A percentile compares a stretch with the other conserved stretches of the same genome.
Conservation (phyloP, 2,113 vertebrate species). For the Gallinago jamesoni region DNA sequence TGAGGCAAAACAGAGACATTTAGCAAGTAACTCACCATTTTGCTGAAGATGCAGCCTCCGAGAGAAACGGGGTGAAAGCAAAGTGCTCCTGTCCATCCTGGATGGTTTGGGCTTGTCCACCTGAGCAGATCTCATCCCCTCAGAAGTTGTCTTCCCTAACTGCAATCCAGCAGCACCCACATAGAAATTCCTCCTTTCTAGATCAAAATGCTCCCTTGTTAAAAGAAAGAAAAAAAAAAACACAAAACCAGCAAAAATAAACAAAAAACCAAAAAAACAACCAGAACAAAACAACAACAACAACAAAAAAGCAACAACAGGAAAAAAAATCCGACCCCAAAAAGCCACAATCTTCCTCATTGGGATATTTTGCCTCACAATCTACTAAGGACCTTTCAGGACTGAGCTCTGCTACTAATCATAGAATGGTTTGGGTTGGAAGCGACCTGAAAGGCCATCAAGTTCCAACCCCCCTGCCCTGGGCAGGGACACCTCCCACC, state of each 20-base stretch:
- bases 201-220: not conserved
- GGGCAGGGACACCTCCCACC: too few relatives aligned
- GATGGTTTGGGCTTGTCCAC: not conserved
- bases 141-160: not conserved
- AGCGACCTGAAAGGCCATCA: too few relatives aligned
- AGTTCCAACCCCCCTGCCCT: too few relatives aligned
- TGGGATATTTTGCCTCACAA: not conserved
- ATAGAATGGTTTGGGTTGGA: too few relatives aligned
- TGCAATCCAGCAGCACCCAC: not conserved
- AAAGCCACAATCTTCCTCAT: not conserved
- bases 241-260: too few relatives aligned
- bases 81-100: not conserved
- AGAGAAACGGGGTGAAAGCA: not conserved
- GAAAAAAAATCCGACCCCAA: too few relatives aligned
- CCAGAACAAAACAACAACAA: not conserved
- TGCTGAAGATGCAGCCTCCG: not conserved
- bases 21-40: not conserved
- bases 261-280: not conserved
- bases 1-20: not conserved
- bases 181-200: not conserved
- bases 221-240: not conserved
- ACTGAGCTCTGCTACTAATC: rapidly evolving
- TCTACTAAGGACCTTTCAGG: not conserved
- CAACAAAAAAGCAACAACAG: not conserved
- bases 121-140: not conserved